Evolutionary conservation across 2,113 vertebrate species (phyloP).

Genomic region (Cyprinodon variegatus): DNA sequence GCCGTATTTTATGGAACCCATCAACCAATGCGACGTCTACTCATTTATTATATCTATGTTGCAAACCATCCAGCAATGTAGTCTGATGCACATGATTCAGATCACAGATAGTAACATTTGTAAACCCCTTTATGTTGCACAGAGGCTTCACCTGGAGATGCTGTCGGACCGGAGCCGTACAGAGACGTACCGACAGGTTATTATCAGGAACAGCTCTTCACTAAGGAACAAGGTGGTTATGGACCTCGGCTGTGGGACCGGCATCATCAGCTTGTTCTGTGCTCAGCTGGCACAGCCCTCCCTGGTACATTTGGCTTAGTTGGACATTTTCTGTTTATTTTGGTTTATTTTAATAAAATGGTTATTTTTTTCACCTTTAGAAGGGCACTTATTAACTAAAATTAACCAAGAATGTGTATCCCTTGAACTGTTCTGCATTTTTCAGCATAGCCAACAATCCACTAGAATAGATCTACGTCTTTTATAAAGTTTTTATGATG

Average conservation of each 20-base stretch:
- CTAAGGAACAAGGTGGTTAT: conserved; percentile 80
- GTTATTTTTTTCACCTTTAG: background rate
- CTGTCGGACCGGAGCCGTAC: conserved; percentile 82
- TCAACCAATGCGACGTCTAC: no score
- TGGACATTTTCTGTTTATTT: background rate
- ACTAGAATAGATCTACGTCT: no score
- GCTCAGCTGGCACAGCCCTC: conserved; percentile 77
- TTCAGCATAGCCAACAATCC: background rate
- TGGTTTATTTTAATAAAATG: background rate
- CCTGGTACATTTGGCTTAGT: conserved; percentile 62
- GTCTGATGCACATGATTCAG: no score
- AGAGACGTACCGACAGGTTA: conserved; percentile 78
- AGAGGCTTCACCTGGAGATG: conserved; percentile 87
- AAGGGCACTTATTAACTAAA: background rate
- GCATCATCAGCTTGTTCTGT: conserved; percentile 86
- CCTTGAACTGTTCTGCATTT: background rate
- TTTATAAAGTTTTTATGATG: background rate
- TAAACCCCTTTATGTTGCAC: background rate
- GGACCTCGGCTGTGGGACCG: conserved; percentile 85
- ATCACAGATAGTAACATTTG: no score
- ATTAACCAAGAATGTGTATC: background rate
- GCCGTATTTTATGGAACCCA: no score
- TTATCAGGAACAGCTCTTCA: conserved; percentile 74
- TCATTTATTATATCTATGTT: no score
- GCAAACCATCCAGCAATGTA: no score